Evolutionary conservation across 1,140 invertebrate species (phyloP).

Genomic region (Triops longicaudatus): DNA sequence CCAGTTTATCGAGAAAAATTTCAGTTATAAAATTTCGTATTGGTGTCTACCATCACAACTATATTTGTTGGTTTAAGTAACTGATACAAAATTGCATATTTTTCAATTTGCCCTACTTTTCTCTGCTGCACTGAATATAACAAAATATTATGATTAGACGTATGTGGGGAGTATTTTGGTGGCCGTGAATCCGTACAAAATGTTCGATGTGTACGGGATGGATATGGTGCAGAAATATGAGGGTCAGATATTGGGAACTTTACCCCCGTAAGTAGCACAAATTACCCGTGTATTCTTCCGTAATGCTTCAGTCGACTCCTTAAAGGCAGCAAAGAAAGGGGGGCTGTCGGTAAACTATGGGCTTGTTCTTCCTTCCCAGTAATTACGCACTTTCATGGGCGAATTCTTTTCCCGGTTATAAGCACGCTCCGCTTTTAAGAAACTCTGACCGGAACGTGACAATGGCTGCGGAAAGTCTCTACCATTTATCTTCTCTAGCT

Average conservation of each 20-base stretch:
- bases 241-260: conserved; percentile 74
- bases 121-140: neutral
- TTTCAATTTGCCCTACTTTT: conserved; percentile 24
- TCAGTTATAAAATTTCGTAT: no score
- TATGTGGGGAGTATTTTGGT: conserved; percentile 92
- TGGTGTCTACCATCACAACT: no score
- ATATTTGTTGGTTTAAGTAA: conserved; percentile 18
- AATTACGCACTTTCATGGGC: neutral
- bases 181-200: conserved; percentile 92
- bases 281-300: neutral
- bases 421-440: neutral
- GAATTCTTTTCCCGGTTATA: neutral
- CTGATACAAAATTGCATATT: neutral
- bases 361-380: neutral
- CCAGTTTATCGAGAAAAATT: no score
- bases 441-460: neutral
- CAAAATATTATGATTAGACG: conserved; percentile 49
- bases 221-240: conserved; percentile 91
- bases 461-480: neutral
- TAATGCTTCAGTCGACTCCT: neutral
- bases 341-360: neutral
- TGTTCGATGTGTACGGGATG: conserved; percentile 91
- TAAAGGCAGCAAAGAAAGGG: neutral
- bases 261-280: conserved; percentile 61
- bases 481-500: neutral